A percentile compares a stretch with the other conserved stretches of the same genome.
These are phyloP conservation scores for Achroia grisella DNA, from an alignment of 1,140 invertebrate genomes.

Conservation along the genomic window DNA sequence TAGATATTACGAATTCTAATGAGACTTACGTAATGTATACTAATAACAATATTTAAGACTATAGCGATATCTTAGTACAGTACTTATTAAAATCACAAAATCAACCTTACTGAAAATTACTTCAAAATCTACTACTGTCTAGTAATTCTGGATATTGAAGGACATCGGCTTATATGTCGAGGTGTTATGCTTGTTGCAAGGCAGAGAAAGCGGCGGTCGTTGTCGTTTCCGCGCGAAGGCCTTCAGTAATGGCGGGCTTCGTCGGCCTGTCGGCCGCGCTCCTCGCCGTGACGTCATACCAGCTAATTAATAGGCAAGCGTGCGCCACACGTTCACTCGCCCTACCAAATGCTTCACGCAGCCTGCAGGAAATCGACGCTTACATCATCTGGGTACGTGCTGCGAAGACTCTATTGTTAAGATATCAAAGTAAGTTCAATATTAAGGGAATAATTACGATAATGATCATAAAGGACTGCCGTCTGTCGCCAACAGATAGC, in stretches of 20 bases:
- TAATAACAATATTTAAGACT: too few species aligned
- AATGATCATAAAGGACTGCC: too few species aligned
- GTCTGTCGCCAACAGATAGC: too few species aligned
- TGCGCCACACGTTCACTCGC: conserved; percentile 34
- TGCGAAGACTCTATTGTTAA: conserved; percentile 25
- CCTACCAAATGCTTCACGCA: conserved; percentile 18
- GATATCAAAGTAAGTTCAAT: too few species aligned
- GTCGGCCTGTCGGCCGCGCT: conserved; percentile 28
- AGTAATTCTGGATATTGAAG: conserved; percentile 28
- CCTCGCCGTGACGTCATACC: conserved; percentile 50
- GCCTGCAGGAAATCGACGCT: conserved; percentile 58
- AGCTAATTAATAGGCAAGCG: conserved; percentile 52
- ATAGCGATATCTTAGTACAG: too few species aligned
- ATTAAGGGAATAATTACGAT: too few species aligned
- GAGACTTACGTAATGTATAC: too few species aligned
- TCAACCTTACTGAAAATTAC: too few species aligned
- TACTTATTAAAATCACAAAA: too few species aligned
- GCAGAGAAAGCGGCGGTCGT: conserved; percentile 62
- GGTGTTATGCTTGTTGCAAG: conserved; percentile 9
- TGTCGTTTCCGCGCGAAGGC: conserved; percentile 64
- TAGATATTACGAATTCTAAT: too few species aligned
- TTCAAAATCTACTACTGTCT: too few species aligned
- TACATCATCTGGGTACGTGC: conserved; percentile 59
- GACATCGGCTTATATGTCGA: conserved; percentile 11
- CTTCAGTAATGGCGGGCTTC: conserved; percentile 39